phyloP scores from a whole-genome alignment of 92 coral and sea anemone genomes.

The Parazoanthus darwini region DNA sequence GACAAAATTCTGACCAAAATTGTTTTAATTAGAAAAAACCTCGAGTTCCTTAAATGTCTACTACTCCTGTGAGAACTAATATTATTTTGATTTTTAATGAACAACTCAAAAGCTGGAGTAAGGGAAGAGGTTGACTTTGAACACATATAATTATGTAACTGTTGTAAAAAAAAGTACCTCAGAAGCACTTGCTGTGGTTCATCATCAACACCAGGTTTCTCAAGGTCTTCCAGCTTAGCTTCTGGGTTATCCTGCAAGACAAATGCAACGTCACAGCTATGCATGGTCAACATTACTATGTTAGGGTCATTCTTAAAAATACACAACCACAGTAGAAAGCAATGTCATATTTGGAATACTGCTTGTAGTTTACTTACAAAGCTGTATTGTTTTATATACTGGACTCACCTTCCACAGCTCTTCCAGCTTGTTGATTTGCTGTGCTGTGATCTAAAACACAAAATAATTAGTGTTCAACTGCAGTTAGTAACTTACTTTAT shows the following conservation, averaged over 20 bases:
- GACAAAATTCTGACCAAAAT: no score
- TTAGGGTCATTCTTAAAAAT: no score
- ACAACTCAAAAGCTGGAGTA: no score
- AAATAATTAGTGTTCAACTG: no score
- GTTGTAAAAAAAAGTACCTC: constrained; percentile 52
- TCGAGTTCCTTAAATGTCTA: no score
- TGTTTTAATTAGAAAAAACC: no score
- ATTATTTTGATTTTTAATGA: no score
- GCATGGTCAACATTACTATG: no score
- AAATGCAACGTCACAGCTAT: background rate
- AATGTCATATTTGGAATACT: background rate
- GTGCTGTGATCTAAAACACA: constrained; percentile 83
- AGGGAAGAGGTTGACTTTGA: background rate
- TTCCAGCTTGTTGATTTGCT: constrained; percentile 97
- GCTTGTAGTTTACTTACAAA: background rate
- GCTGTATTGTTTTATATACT: background rate
- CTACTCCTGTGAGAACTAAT: no score
- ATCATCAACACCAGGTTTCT: constrained; percentile 99
- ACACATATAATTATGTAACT: background rate
- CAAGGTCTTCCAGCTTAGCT: constrained; percentile 94
- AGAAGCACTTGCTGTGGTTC: constrained; percentile 98
- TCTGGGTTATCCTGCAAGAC: constrained; percentile 88
- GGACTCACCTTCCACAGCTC: constrained; percentile 92
- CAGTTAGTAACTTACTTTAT: no score
- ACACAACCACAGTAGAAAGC: background rate